phyloP scores from a whole-genome alignment of 2,888 invertebrate species.

The Chouioia cunea region DNA sequence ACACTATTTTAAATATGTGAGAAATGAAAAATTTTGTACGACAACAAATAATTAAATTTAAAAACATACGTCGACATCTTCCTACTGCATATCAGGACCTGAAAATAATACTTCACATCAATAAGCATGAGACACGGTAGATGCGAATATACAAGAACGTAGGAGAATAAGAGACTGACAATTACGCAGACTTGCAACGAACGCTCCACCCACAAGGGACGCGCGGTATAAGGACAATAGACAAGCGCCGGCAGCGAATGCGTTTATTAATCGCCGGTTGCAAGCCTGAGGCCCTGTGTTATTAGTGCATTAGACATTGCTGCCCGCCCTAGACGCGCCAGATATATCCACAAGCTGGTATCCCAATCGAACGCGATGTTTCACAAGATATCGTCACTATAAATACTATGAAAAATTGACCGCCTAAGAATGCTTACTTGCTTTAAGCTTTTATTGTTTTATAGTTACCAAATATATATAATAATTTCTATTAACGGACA shows the following conservation, averaged over 20 bases:
- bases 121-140: not conserved
- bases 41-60: too few relatives aligned
- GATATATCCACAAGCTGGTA: not conserved
- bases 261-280: conserved; percentile 65
- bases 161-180: conserved; percentile 34
- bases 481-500: too few relatives aligned
- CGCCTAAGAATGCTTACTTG: not conserved
- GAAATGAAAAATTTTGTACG: too few relatives aligned
- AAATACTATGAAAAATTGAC: not conserved
- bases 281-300: conserved; percentile 56
- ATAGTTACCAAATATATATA: too few relatives aligned
- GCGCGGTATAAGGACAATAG: conserved; percentile 21
- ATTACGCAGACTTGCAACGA: conserved; percentile 34
- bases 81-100: too few relatives aligned
- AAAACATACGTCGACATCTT: too few relatives aligned
- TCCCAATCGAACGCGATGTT: not conserved
- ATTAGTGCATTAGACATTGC: conserved; percentile 67
- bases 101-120: conserved; percentile 36
- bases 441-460: too few relatives aligned
- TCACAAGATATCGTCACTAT: too few relatives aligned
- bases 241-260: conserved; percentile 25
- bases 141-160: not conserved
- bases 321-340: conserved; percentile 46
- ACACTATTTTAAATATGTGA: too few relatives aligned
- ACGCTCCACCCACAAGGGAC: conserved; percentile 35